A percentile compares a stretch with the other conserved stretches of the same genome.
Conservation (phyloP, 2,888 invertebrate genomes). For the Agonum fuliginosum region DNA sequence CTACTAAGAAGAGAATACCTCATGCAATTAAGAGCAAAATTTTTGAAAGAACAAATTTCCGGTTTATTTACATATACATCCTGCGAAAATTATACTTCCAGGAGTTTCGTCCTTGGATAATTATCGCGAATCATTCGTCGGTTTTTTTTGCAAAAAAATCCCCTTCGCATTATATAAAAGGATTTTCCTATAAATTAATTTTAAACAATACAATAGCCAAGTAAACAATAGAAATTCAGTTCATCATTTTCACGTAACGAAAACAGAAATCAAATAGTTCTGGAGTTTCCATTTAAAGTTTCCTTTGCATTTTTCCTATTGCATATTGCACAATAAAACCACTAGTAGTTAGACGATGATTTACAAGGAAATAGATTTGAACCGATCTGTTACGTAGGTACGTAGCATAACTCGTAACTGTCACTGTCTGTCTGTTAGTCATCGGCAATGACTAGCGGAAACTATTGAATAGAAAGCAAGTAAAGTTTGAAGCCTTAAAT, state of each 20-base stretch:
- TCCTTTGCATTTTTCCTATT: not conserved
- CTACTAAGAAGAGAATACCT: slow-evolving; percentile 17
- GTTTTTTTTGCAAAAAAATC: slow-evolving; percentile 13
- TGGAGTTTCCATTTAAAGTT: slow-evolving; percentile 22
- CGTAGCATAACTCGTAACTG: not conserved
- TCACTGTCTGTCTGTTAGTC: not conserved
- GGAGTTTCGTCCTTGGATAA: not conserved
- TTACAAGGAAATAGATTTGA: slow-evolving; percentile 13
- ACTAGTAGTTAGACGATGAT: not conserved
- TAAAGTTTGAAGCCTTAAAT: not conserved
- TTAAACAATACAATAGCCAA: not conserved
- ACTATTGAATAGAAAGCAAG: not conserved
- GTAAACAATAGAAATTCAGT: slow-evolving; percentile 18
- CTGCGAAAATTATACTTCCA: not conserved
- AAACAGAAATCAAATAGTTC: not conserved
- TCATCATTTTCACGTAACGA: slow-evolving; percentile 6
- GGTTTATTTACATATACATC: not conserved
- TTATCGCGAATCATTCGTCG: not conserved
- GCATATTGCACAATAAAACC: slow-evolving; percentile 22
- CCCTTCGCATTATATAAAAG: slow-evolving; percentile 1
- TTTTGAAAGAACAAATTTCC: not conserved
- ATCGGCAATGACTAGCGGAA: not conserved
- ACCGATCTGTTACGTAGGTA: not conserved
- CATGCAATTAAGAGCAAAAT: slow-evolving; percentile 3
- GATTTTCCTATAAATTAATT: slow-evolving; percentile 21